Evolutionary conservation across 2,797 vertebrate genomes (phyloP).

Genomic region (Sebastes kiyomatsui): DNA sequence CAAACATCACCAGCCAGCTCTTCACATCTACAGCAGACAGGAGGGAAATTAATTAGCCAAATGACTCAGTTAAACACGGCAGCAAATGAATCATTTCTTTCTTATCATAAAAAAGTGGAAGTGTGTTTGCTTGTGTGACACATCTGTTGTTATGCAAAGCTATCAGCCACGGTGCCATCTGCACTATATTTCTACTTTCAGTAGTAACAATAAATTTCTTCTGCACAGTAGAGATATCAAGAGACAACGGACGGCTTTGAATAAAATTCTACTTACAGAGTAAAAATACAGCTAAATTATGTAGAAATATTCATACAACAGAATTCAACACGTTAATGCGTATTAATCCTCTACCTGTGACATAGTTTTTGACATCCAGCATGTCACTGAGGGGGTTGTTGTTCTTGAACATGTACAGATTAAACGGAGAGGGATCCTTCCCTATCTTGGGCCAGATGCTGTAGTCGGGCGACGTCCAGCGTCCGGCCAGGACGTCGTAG

Average conservation of each 20-base stretch:
- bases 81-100: constrained; percentile 30
- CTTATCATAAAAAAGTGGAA: constrained; percentile 19
- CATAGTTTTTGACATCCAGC: constrained; percentile 97
- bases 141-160: constrained; percentile 14
- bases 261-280: no score
- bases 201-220: constrained; percentile 10
- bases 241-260: not conserved
- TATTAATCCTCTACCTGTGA: constrained; percentile 87
- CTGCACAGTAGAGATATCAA: not conserved
- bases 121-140: constrained; percentile 16
- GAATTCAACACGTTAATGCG: not conserved
- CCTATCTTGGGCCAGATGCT: constrained; percentile 96
- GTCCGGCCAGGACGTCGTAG: constrained; percentile 95
- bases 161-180: constrained; percentile 20
- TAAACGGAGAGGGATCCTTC: constrained; percentile 94
- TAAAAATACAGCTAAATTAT: not conserved
- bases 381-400: constrained; percentile 99
- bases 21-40: constrained; percentile 90
- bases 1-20: constrained; percentile 99
- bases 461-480: constrained; percentile 98
- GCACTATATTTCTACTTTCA: constrained; percentile 1
- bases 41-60: constrained; percentile 26
- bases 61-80: constrained; percentile 42
- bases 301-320: not conserved
- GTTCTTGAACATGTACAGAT: constrained; percentile 99